A percentile compares a stretch with the other conserved stretches of the same genome.
Conservation (phyloP, 2,888 invertebrate species). For the Apoda limacodes region DNA sequence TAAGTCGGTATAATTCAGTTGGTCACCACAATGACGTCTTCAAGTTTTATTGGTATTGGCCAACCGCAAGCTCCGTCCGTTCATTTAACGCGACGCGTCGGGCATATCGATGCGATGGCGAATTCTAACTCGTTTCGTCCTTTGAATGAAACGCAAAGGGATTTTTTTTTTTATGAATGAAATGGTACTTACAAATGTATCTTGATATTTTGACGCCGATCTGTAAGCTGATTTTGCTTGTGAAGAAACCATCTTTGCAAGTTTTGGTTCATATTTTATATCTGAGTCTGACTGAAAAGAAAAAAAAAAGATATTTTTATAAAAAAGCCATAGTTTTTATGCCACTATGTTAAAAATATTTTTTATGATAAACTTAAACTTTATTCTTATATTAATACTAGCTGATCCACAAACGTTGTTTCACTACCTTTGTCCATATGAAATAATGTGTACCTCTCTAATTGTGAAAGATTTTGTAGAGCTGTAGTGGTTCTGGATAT, state of each 20-base stretch:
- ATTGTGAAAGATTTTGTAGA: no score
- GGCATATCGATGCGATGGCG: constrained; percentile 54
- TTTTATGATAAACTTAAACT: no score
- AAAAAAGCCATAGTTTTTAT: no score
- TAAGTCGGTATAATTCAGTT: no score
- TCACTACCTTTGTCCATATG: no score
- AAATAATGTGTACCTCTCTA: no score
- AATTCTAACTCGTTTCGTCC: constrained; percentile 42
- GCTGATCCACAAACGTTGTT: no score
- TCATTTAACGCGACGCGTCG: constrained; percentile 62
- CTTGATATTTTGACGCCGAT: constrained; percentile 40
- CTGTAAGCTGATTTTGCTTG: constrained; percentile 39
- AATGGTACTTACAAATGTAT: constrained; percentile 57
- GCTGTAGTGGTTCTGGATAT: no score
- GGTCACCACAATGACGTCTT: constrained; percentile 18
- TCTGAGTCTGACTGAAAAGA: constrained; percentile 40
- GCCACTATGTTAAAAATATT: no score
- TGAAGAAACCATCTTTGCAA: constrained; percentile 33
- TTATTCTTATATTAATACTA: no score
- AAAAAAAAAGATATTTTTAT: constrained; percentile 17
- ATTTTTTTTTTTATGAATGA: no score
- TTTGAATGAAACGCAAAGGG: no score
- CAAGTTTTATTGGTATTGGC: constrained; percentile 56
- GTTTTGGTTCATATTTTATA: constrained; percentile 29
- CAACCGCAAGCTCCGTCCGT: constrained; percentile 56